These are phyloP conservation scores for Plebejus anna DNA, from an alignment of 2,888 invertebrate species.

Conservation along the genomic window DNA sequence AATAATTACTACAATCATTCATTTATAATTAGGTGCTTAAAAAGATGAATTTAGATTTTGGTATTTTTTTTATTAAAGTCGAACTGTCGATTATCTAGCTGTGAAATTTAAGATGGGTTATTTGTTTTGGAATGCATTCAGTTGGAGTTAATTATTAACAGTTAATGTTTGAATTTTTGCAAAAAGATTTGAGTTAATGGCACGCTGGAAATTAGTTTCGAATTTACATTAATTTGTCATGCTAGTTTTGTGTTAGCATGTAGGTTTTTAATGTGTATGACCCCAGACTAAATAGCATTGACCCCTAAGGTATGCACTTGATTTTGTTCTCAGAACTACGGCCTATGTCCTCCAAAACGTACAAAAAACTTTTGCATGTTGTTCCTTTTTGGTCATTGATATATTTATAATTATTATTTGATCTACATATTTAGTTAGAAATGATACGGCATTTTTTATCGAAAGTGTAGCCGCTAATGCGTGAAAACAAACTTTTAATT, in stretches of 20 bases:
- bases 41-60: background rate
- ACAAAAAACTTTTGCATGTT: background rate
- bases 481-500: background rate
- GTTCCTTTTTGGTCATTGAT: background rate
- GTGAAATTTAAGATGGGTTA: background rate
- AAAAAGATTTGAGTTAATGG: background rate
- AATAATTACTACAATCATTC: background rate
- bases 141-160: background rate
- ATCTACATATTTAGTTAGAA: background rate
- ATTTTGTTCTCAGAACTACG: too few relatives aligned
- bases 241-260: background rate
- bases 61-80: too few relatives aligned
- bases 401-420: background rate
- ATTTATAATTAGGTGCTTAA: background rate
- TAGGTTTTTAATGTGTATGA: background rate
- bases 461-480: constrained; percentile 3
- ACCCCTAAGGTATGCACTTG: background rate
- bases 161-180: background rate
- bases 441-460: background rate
- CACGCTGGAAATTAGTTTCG: background rate
- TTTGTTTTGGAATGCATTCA: background rate
- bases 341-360: too few relatives aligned
- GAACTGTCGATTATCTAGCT: too few relatives aligned
- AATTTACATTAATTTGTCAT: background rate
- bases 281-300: background rate